Conservation (phyloP, 2,797 vertebrate genomes). For the Aviceda leuphotes region DNA sequence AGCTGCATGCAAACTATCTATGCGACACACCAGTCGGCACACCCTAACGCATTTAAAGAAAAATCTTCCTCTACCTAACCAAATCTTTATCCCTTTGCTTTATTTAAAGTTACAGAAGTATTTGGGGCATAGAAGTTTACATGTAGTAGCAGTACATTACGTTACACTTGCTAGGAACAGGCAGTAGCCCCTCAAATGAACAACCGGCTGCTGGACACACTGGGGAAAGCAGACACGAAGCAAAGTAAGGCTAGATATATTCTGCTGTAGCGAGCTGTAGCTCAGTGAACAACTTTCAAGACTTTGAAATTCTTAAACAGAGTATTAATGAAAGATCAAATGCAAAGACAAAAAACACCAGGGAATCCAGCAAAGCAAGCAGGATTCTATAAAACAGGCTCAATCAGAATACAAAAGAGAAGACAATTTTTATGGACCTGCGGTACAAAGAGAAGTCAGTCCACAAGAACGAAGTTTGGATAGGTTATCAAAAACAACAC, state of each 20-base stretch:
- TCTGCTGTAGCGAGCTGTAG: not conserved
- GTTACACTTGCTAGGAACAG: not conserved
- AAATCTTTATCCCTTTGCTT: not conserved
- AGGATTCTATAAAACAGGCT: not conserved
- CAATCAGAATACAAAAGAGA: not conserved
- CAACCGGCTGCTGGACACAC: not conserved
- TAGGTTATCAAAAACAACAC: not conserved
- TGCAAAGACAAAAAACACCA: not conserved
- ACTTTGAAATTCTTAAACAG: not conserved
- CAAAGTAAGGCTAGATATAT: not conserved
- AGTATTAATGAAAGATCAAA: not conserved
- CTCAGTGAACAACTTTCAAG: not conserved
- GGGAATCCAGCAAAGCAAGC: not conserved
- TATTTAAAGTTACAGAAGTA: not conserved
- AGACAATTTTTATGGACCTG: not conserved
- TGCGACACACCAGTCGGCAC: rapidly evolving
- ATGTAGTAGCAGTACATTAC: not conserved
- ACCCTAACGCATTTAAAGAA: not conserved
- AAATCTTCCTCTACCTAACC: not conserved
- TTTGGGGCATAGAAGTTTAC: not conserved
- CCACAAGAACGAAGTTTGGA: not conserved
- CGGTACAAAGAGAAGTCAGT: not conserved
- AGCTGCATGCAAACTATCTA: not conserved
- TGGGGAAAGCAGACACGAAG: not conserved
- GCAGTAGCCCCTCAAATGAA: not conserved